Evolutionary conservation across 1,140 invertebrate genomes (phyloP).

Genomic region (Formica selysi): DNA sequence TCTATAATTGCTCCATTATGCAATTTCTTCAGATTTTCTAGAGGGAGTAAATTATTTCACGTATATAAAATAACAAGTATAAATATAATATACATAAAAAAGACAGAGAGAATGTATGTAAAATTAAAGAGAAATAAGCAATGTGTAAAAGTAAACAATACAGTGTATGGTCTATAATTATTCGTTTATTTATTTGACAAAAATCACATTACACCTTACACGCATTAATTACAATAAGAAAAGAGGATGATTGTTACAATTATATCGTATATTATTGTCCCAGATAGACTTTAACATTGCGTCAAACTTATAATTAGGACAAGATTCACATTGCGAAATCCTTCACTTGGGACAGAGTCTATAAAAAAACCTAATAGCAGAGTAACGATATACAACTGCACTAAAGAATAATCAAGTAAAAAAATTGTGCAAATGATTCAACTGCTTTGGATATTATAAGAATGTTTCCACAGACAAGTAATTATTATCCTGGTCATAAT

Average conservation of each 20-base stretch:
- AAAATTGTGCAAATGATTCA: background rate
- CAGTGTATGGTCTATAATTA: conserved; percentile 10
- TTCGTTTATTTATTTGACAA: conserved; percentile 40
- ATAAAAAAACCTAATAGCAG: conserved; percentile 72
- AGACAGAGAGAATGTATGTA: background rate
- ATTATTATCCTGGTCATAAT: background rate
- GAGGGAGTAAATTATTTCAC: background rate
- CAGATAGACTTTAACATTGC: conserved; percentile 58
- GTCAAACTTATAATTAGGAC: conserved; percentile 81
- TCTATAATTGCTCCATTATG: background rate
- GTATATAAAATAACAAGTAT: background rate
- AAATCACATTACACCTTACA: background rate
- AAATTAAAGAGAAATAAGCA: conserved; percentile 37
- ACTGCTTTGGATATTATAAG: background rate
- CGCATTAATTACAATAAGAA: conserved; percentile 7
- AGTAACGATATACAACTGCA: conserved; percentile 29
- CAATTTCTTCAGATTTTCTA: background rate
- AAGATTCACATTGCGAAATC: conserved; percentile 78
- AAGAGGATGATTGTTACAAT: conserved; percentile 33
- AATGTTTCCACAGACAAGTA: background rate
- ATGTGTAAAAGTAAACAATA: background rate
- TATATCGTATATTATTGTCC: conserved; percentile 59
- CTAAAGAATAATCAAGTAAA: conserved; percentile 26
- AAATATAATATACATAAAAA: conserved; percentile 2
- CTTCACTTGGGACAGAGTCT: conserved; percentile 67